A percentile compares a stretch with the other conserved stretches of the same genome.
These are phyloP conservation scores for Andrena bucephala DNA, from an alignment of 2,888 invertebrate species.

Conservation along the genomic window DNA sequence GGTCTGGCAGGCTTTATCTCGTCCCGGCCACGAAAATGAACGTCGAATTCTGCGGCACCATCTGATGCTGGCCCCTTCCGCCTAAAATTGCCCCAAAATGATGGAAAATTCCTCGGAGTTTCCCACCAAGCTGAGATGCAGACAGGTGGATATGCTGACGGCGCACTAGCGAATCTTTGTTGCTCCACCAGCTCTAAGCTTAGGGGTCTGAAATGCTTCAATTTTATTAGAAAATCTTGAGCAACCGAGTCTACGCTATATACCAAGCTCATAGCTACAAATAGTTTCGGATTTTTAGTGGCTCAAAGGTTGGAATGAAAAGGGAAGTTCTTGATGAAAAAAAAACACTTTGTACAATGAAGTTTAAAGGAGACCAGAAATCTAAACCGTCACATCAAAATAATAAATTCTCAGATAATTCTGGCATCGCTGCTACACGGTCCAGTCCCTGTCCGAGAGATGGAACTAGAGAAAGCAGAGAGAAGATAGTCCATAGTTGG, in stretches of 20 bases:
- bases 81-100: constrained; percentile 26
- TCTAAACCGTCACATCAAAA: too few species aligned
- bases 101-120: constrained; percentile 6
- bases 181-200: not conserved
- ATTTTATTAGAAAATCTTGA: not conserved
- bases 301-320: too few species aligned
- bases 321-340: too few species aligned
- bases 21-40: constrained; percentile 13
- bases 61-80: constrained; percentile 1
- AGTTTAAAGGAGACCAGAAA: too few species aligned
- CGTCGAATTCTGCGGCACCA: constrained; percentile 36
- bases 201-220: not conserved
- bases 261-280: too few species aligned
- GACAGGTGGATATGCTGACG: not conserved
- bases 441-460: too few species aligned
- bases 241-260: not conserved
- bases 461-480: too few species aligned
- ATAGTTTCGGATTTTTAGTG: too few species aligned
- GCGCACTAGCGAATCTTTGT: not conserved
- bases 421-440: too few species aligned
- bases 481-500: not conserved
- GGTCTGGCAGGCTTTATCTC: constrained; percentile 16
- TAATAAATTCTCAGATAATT: too few species aligned
- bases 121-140: not conserved
- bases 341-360: too few species aligned